Base-by-base conservation (phyloP, 2,797 vertebrate genomes). In the Diceros bicornis region DNA sequence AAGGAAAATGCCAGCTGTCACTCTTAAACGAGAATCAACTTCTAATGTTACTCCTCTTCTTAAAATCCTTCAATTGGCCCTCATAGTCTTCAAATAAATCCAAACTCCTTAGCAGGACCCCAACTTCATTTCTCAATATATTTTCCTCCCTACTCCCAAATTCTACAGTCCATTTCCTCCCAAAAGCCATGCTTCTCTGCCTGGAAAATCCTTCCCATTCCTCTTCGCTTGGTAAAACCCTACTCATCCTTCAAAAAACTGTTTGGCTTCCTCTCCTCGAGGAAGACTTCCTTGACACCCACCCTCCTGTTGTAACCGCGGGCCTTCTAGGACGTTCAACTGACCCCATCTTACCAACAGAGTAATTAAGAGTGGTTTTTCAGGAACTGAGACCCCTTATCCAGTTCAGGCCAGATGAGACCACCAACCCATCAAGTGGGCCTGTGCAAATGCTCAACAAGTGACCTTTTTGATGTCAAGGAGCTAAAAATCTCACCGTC, bases 61-160 rank as follows among this genome's bases (percentile, higher is more conserved):
- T 95, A 55, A 93, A 83, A 89, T 62, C 75, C 71, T 85, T 47
- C 34, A 44, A 1, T 27, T 84, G 74, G 75, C 14, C 32, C 32
- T 41, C 18, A 34, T 21, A 83, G 87, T 52, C 83, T 89, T 90
- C 25, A 37, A 78, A 88, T 71, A n/a, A 89, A 97, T 83, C 61
- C 64, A 93, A 92, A 92, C 50, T 87, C 37, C 47, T 89, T 37
- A 95, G 52, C 57, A 62, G n/a, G 62, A 96, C n/a, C 78, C 50
- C 23, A 75, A 34, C 32, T 85, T 95, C 47, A 89, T 37, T 94
- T 91, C n/a, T 91, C 18, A 88, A 55, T 83, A 41, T 21, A 69
- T 37, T 77, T 75, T 47, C 52, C 66, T 87, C 68, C 41, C 18
- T 18, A 37, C 34, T 81, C 59, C 37, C 68, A 89, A 84, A 90